These are phyloP conservation scores for Cabera pusaria DNA, from an alignment of 2,888 invertebrate genomes.

Conservation along the genomic window DNA sequence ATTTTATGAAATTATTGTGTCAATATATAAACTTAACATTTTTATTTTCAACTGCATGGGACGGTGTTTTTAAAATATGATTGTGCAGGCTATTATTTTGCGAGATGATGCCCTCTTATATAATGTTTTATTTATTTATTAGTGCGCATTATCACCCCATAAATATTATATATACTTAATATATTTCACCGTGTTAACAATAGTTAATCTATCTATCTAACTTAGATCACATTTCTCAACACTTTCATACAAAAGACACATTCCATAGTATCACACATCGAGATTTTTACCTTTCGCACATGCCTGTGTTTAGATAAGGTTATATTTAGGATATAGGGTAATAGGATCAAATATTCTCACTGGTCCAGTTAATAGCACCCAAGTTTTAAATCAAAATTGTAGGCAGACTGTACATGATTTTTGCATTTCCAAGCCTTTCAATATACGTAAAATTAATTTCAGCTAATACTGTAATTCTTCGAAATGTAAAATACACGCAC, in stretches of 20 bases:
- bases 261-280: slow-evolving; percentile 61
- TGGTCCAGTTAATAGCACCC: no score
- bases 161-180: no score
- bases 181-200: slow-evolving; percentile 26
- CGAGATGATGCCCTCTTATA: slow-evolving; percentile 2
- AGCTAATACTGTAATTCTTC: no score
- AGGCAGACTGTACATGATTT: no score
- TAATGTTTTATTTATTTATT: slow-evolving; percentile 15
- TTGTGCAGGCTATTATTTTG: not conserved
- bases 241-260: slow-evolving; percentile 54
- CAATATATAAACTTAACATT: no score
- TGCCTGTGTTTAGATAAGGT: slow-evolving; percentile 22
- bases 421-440: no score
- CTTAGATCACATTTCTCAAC: slow-evolving; percentile 70
- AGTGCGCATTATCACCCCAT: slow-evolving; percentile 17
- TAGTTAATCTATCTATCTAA: slow-evolving; percentile 46
- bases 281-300: slow-evolving; percentile 34
- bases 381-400: no score
- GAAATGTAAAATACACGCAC: no score
- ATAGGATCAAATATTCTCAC: no score
- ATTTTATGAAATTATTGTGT: no score
- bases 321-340: no score
- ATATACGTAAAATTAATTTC: slow-evolving; percentile 6
- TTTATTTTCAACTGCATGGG: no score
- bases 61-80: not conserved